phyloP scores from a whole-genome alignment of 2,797 vertebrate species.

The Eidolon dupreanum region DNA sequence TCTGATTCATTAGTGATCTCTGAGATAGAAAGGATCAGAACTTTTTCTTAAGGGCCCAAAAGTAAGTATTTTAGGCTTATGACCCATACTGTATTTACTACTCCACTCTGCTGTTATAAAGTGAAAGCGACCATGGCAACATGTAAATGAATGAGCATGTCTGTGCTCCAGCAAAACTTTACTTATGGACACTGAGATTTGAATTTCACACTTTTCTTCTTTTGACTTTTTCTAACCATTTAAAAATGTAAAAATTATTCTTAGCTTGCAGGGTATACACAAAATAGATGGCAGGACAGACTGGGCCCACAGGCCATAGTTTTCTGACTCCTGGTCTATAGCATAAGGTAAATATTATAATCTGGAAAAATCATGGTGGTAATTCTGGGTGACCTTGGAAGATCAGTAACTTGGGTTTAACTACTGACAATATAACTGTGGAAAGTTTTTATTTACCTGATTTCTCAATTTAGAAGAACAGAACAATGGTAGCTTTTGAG shows the following conservation, averaged over 20 bases:
- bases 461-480: conserved; percentile 28
- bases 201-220: conserved; percentile 4
- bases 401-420: neutral
- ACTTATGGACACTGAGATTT: neutral
- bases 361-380: neutral
- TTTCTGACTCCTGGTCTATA: neutral
- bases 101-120: neutral
- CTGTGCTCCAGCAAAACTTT: neutral
- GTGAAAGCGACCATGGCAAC: neutral
- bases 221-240: neutral
- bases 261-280: neutral
- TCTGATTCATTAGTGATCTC: neutral
- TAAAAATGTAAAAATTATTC: conserved; percentile 11
- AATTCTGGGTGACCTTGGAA: neutral
- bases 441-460: neutral
- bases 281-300: neutral
- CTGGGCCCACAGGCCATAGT: neutral
- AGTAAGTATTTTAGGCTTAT: neutral
- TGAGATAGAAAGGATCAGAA: neutral
- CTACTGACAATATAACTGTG: neutral
- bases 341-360: neutral
- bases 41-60: neutral
- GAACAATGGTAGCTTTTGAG: neutral
- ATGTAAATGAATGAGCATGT: neutral
- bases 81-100: neutral